Base-by-base conservation (phyloP, 2,797 vertebrate species). In the Dicrostonyx torquatus region DNA sequence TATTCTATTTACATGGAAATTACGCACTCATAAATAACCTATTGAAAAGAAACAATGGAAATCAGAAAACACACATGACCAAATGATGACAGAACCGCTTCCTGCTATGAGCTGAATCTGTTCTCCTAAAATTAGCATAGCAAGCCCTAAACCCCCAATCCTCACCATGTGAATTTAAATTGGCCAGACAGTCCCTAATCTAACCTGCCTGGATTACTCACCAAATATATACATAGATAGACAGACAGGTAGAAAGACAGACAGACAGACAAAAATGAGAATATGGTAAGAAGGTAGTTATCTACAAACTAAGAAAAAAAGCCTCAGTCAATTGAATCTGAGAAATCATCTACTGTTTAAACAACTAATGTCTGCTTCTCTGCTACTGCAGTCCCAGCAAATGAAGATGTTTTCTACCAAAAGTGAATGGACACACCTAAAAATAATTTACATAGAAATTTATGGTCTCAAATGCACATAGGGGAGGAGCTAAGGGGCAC, bases 41-140 rank as follows among this genome's bases (percentile, higher is more conserved):
- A 68, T 3, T 14, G 77, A n/a, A 62, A 82, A 43, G 14, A 83
- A 70, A 94, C 75, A 92, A 82, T 83, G 20, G 20, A 88, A 91
- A 88, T 87, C 18, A 87, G 48, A 78, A 88, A 68, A 77, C 40
- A 9, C 53, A 40, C 12, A 77, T 6, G 11, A 77, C 40, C 82
- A 82, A 92, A 60, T 92, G 24, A 77, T 83, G 77, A 92, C 34
- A 70, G 80, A 77, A 76, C 58, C 66, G 58, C 15, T 50, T 76
- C 53, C 18, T 77, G n/a, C 87, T 77, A 60, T 60, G 34, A 24
- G 34, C 83, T 66, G 15, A 66, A 55, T 31, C 55, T 82, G 18
- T 45, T 31, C 64, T 80, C 45, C 48, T 58, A 60, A 87, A 70
- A 45, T 79, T 31, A 68, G 77, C 66, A 58, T 26, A 40, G 14